These are phyloP conservation scores for Cephus runcator DNA, from an alignment of 2,888 invertebrate genomes.

Conservation along the genomic window DNA sequence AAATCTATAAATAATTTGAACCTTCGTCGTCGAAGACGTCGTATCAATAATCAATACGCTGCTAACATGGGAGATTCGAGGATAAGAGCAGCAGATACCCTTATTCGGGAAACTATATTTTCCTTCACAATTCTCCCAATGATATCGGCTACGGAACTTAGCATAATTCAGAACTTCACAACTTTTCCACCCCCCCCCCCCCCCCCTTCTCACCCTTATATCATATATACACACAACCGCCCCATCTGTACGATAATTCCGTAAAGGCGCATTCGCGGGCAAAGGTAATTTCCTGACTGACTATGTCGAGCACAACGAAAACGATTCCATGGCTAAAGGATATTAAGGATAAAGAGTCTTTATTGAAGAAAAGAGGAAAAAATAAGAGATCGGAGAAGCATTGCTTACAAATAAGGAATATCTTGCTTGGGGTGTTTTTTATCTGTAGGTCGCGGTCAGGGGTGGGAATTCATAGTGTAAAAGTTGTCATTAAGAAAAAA, in stretches of 20 bases:
- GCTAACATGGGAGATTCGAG: not conserved
- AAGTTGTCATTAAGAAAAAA: not conserved
- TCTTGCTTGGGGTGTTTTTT: not conserved
- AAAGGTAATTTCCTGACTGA: not conserved
- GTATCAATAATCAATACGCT: not conserved
- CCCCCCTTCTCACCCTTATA: not conserved
- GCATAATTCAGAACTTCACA: constrained; percentile 45
- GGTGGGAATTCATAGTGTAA: not conserved
- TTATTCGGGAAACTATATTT: not conserved
- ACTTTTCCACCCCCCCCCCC: constrained; percentile 17
- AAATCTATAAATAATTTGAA: not conserved
- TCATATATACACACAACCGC: not conserved
- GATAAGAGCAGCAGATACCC: not conserved
- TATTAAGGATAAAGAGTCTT: not conserved
- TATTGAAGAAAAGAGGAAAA: not conserved
- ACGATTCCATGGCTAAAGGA: not conserved
- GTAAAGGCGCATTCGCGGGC: not conserved
- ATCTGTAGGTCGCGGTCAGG: not conserved
- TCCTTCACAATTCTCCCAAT: constrained; percentile 13
- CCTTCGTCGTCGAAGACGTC: not conserved
- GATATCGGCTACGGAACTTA: constrained; percentile 31
- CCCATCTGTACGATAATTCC: not conserved
- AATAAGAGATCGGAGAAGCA: constrained; percentile 5
- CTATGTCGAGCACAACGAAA: not conserved
- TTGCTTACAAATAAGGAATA: not conserved